Evolutionary conservation across 2,797 vertebrate genomes (phyloP).

Genomic region (Atherinosoma microstoma): DNA sequence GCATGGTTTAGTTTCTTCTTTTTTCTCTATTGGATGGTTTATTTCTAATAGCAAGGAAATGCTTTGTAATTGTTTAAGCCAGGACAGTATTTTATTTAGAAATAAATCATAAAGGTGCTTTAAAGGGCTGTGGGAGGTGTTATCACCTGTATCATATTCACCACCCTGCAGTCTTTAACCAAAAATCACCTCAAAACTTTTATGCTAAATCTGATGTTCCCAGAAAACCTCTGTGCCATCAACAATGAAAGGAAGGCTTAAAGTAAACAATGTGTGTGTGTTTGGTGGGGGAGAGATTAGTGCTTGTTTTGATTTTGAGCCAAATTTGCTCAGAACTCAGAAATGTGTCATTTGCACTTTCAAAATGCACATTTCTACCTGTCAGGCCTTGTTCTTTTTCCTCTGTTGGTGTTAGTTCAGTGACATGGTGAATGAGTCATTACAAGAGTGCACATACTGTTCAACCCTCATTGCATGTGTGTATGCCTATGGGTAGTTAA

Average conservation of each 20-base stretch:
- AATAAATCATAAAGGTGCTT: background rate
- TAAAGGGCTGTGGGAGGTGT: background rate
- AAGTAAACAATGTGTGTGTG: too few relatives aligned
- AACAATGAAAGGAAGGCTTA: too few relatives aligned
- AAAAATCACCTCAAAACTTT: background rate
- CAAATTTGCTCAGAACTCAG: background rate
- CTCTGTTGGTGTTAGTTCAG: background rate
- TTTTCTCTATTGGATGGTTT: background rate
- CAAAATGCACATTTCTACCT: background rate
- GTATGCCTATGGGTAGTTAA: background rate
- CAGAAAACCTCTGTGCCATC: background rate
- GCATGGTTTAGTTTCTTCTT: background rate
- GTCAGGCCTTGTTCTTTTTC: background rate
- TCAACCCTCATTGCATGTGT: background rate
- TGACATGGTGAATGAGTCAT: background rate
- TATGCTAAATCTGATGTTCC: background rate
- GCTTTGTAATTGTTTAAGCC: background rate
- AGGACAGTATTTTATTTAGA: background rate
- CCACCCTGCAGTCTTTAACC: background rate
- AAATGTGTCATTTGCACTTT: background rate
- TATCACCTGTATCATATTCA: background rate
- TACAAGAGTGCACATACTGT: background rate
- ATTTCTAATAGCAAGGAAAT: too few relatives aligned
- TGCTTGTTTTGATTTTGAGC: slow-evolving; percentile 1
- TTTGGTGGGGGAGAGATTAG: background rate